Base-by-base conservation (phyloP, 2,797 vertebrate species). In the Limnodromus scolopaceus region DNA sequence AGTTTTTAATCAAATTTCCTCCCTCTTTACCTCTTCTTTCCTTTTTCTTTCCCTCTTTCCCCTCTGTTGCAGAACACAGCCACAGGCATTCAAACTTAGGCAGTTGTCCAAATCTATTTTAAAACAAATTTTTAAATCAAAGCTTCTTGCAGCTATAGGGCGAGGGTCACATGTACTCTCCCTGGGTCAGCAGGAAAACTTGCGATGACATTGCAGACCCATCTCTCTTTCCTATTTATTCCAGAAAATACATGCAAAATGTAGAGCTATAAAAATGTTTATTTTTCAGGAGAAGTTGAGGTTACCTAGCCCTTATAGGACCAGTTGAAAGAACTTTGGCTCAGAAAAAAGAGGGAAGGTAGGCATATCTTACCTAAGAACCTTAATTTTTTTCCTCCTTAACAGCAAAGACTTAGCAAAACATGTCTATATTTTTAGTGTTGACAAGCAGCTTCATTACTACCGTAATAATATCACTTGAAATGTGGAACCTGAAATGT, bases 41-140 rank as follows among this genome's bases (percentile, higher is more conserved):
- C 32, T 61, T 18, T 38, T 90, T 63, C 85, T 84, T 92, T 84
- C 57, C 34, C 27, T 45, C 54, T 84, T 70, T 68, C 12, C 38
- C 22, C 27, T 46, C 53, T 61, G 34, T 36, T 75, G 45, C 53
- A 88, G 92, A 88, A 58, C 22, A 77, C 70, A 91, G 53, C 27
- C 16, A 10, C 32, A 66, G 70, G 72, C 84, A 65, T 81, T 85
- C 55, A 53, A 55, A 58, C 17, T 86, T 60, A 82, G 89, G 95
- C 87, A 88, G 49, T 28, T 90, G 68, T 92, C 91, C 93, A 97
- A 96, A 87, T 61, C 72, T 93, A 95, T 96, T 93, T 92, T 87
- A 89, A 96, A 84, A 75, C 23, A 81, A 82, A 80, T 79, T 86
- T 93, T 95, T 69, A 84, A 86, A 93, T 89, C 89, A 91, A 89